Evolutionary conservation across 92 coral and sea anemone species (phyloP).

Genomic region (Hydrozoanthus gracilis): DNA sequence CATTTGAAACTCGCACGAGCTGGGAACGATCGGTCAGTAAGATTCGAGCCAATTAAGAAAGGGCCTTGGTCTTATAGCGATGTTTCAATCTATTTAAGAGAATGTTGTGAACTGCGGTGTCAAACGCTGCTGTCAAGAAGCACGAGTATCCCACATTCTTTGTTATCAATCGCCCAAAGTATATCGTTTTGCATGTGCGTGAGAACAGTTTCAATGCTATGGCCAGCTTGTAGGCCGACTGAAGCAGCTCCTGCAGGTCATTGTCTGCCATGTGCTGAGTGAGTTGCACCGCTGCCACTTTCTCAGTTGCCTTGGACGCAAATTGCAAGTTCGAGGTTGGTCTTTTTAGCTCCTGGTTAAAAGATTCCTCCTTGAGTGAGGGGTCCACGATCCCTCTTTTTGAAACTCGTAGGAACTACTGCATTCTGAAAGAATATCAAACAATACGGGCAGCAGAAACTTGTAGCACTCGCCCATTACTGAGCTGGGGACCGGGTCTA

Average conservation of each 20-base stretch:
- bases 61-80: background rate
- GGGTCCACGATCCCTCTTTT: background rate
- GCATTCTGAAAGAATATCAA: background rate
- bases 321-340: background rate
- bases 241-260: background rate
- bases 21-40: background rate
- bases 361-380: background rate
- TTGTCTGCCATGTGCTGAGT: background rate
- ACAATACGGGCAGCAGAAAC: background rate
- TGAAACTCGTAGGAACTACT: background rate
- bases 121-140: background rate
- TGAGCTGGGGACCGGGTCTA: too few relatives aligned
- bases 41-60: background rate
- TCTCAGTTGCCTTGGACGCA: background rate
- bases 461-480: too few relatives aligned
- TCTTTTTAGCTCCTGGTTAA: background rate
- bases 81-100: background rate
- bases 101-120: background rate
- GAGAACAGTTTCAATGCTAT: background rate
- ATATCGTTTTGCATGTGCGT: background rate
- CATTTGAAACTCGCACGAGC: background rate
- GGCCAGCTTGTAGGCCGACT: background rate
- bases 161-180: too few relatives aligned
- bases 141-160: background rate
- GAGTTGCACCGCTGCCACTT: background rate